Percentiles rank a stretch among this genome's conserved stretches.
Evolutionary conservation across 2,797 vertebrate genomes (phyloP).

Genomic region (Sebastes hopkinsi): DNA sequence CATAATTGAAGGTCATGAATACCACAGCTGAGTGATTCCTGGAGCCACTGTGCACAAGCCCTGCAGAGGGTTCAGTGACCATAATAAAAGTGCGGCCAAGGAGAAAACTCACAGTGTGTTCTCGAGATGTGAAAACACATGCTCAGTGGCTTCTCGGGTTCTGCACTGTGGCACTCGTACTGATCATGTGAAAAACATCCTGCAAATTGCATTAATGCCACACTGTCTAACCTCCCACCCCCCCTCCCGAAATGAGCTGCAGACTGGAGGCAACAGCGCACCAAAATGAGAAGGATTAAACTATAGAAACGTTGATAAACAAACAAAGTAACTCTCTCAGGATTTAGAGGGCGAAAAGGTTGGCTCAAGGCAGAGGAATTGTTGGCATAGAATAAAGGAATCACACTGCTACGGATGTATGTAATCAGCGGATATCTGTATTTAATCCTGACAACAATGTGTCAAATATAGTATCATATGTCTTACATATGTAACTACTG

Average conservation of each 20-base stretch:
- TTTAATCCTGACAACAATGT: background rate
- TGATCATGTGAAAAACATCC: slow-evolving; percentile 32
- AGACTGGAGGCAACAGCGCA: slow-evolving; percentile 8
- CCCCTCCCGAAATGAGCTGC: background rate
- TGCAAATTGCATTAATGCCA: slow-evolving; percentile 33
- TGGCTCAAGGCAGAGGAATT: background rate
- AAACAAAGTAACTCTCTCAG: background rate
- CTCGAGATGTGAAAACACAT: slow-evolving; percentile 64
- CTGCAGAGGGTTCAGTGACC: slow-evolving; percentile 61
- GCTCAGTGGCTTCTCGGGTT: slow-evolving; percentile 56
- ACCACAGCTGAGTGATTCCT: slow-evolving; percentile 67
- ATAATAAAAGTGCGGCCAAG: slow-evolving; percentile 59
- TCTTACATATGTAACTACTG: background rate
- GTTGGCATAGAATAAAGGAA: background rate
- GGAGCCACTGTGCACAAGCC: slow-evolving; percentile 44
- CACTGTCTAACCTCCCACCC: background rate
- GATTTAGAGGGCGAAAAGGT: background rate
- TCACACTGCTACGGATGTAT: background rate
- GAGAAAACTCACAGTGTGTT: slow-evolving; percentile 48
- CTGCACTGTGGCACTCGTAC: slow-evolving; percentile 36
- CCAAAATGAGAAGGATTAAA: slow-evolving; percentile 18
- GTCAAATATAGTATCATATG: background rate
- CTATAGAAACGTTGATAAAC: background rate
- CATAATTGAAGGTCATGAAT: slow-evolving; percentile 73
- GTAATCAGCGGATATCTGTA: background rate